Base-by-base conservation (phyloP, 1,140 invertebrate genomes). In the Leptinotarsa texana region DNA sequence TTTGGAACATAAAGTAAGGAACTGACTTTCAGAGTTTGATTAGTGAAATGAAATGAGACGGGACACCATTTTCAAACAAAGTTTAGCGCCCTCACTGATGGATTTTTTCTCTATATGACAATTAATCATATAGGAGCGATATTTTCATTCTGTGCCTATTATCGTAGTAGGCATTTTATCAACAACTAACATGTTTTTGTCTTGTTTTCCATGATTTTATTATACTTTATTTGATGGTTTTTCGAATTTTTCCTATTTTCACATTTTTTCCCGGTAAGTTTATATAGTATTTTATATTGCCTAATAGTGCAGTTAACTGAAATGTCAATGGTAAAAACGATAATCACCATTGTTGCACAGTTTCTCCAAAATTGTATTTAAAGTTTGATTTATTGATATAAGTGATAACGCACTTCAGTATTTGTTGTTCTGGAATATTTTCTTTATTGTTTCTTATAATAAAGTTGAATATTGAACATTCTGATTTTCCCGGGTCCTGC, bases 401-500 rank as follows among this genome's bases (percentile, higher is more conserved):
- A 17, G 15, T 8, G 51, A 57, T 17, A 18, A 18, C 5, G n/a
- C n/a, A 17, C n/a, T 57, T 15, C 6, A 8, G 13, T 57, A 17
- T 57, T 18, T 18, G 51, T 18, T 18, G 17, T 18, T 57, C 13
- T 5, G 51, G 13, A 57, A 57, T 57, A 57, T 13, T 6, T 65
- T 21, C 33, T 42, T 65, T 65, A 65, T 65, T 65, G 13, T 22
- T 15, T 22, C 2, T 13, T 4, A 21, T 15, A n/a, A 65, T 65
- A 65, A 65, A 65, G 63, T 17, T 65, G 63, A 65, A 22, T 65
- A 21, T 69, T 42, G 67, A 24, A 69, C 24, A 27, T 24, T 42
- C 51, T 47, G 47, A 68, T 74, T 70, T 72, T 77, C 75, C 75
- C 75, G 75, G 78, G 78, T 73, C 69, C 74, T 79, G 78, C 78